Evolutionary conservation across 1,140 invertebrate species (phyloP), one percentile per base, ranked within the genome.

Genomic region (Drosophila littoralis): DNA sequence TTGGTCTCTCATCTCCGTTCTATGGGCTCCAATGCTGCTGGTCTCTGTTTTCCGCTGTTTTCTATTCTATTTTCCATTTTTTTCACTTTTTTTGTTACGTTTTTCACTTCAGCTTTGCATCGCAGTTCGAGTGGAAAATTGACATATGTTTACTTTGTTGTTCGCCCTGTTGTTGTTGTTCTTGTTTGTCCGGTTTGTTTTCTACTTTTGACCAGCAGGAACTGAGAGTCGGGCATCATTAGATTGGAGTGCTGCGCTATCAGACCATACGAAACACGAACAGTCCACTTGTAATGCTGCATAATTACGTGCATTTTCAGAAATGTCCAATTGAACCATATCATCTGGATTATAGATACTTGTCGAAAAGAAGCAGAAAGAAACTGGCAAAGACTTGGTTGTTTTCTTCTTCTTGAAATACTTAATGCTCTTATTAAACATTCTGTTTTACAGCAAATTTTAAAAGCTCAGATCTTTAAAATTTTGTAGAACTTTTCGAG

Each of bases 61-160:
- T 48, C 43, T 66, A 33, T 67, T 67, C 35, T 66, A 64, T 69
- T 75, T 67, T 77, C 57, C 46, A 43, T 22, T 15, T 22, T 46
- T 6, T 48, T 48, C 46, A 54, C 51, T 84, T 84, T 83, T 68
- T 59, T 51, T 63, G 66, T 66, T 83, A 88, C 83, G 79, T 83
- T 86, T 86, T 86, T 89, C 84, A 86, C 77, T 84, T 79, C 54
- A 78, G 80, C 84, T 88, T 88, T 88, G 84, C 80, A 88, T 89
- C 84, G 84, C 84, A 89, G 80, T 77, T 88, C 84, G 80, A 88
- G 84, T 84, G 84, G 84, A 88, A 88, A 88, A 89, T 88, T 88
- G 84, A 89, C 84, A 88, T 88, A 89, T 88, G 84, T 88, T 88
- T 88, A 89, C 84, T 88, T 81, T 89, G 84, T 78, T 89, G 57